Conservation (phyloP, 2,888 invertebrate genomes). For the Caenorhabditis zanzibari region DNA sequence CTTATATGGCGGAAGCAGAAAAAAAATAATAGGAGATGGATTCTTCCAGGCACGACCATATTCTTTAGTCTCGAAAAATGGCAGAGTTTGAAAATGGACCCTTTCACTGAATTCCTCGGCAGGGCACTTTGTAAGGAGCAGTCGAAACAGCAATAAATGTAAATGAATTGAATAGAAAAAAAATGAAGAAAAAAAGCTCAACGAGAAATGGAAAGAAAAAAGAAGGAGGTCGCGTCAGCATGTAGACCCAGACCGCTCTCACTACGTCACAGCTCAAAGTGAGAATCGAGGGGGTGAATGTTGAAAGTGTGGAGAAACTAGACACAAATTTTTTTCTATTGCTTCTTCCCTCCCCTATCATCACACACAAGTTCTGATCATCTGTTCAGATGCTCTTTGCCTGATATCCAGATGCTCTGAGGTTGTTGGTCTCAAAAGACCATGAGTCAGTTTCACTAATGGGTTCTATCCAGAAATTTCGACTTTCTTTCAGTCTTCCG, state of each 20-base stretch:
- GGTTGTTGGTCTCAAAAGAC: constrained; percentile 18
- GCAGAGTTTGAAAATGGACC: constrained; percentile 24
- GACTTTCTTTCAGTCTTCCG: neutral
- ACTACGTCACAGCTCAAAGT: constrained; percentile 67
- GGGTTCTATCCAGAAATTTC: neutral
- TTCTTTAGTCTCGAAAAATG: constrained; percentile 45
- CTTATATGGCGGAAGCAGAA: neutral
- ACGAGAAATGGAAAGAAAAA: constrained; percentile 27
- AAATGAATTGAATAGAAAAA: constrained; percentile 60
- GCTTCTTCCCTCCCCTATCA: constrained; percentile 25
- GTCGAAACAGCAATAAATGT: constrained; percentile 46
- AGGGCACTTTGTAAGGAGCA: constrained; percentile 21
- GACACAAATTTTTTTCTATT: constrained; percentile 37
- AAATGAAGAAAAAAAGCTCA: constrained; percentile 49
- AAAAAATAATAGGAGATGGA: constrained; percentile 18
- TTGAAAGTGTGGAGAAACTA: constrained; percentile 30
- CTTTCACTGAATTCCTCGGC: neutral
- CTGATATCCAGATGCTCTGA: constrained; percentile 37
- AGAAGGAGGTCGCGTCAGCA: constrained; percentile 49
- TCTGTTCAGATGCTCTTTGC: constrained; percentile 22
- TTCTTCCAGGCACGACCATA: neutral
- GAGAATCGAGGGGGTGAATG: constrained; percentile 59
- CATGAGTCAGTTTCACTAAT: constrained; percentile 42
- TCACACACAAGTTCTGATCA: constrained; percentile 48
- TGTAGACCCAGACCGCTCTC: constrained; percentile 66